Conservation (phyloP, 2,113 vertebrate species). For the Cygnus buccinator region DNA sequence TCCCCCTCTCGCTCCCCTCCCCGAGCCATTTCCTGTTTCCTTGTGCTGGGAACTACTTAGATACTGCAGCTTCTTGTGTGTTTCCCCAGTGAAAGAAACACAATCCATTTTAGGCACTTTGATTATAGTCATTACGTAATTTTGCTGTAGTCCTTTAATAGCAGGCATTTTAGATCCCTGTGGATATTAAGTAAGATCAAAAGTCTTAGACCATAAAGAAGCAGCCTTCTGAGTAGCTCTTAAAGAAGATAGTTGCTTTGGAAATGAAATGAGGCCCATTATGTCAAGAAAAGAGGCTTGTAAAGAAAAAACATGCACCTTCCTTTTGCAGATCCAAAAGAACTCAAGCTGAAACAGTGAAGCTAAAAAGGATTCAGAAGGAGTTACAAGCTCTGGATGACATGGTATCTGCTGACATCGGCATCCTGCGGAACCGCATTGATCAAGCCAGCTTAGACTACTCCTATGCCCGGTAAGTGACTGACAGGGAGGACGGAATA, state of each 20-base stretch:
- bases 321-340: slow-evolving; percentile 86
- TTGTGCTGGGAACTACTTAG: slow-evolving; percentile 41
- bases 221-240: background rate
- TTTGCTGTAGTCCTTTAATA: slow-evolving; percentile 46
- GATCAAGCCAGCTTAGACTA: slow-evolving; percentile 93
- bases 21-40: slow-evolving; percentile 64
- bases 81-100: slow-evolving; percentile 61
- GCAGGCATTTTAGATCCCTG: slow-evolving; percentile 50
- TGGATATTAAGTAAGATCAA: slow-evolving; percentile 49
- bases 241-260: slow-evolving; percentile 1
- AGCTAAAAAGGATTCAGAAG: slow-evolving; percentile 92
- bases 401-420: slow-evolving; percentile 92
- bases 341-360: slow-evolving; percentile 92
- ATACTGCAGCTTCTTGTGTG: slow-evolving; percentile 66
- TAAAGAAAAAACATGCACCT: background rate
- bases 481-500: background rate
- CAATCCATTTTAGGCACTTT: slow-evolving; percentile 62
- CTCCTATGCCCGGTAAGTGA: slow-evolving; percentile 83
- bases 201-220: slow-evolving; percentile 2
- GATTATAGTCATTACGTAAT: slow-evolving; percentile 64
- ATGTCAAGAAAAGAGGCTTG: background rate
- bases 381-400: slow-evolving; percentile 93
- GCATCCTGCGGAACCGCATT: slow-evolving; percentile 89
- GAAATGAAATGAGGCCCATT: background rate
- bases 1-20: background rate